Percentiles rank a stretch among this genome's conserved stretches.
Conservation (phyloP, 2,797 vertebrate genomes). For the Chloroceryle inda region DNA sequence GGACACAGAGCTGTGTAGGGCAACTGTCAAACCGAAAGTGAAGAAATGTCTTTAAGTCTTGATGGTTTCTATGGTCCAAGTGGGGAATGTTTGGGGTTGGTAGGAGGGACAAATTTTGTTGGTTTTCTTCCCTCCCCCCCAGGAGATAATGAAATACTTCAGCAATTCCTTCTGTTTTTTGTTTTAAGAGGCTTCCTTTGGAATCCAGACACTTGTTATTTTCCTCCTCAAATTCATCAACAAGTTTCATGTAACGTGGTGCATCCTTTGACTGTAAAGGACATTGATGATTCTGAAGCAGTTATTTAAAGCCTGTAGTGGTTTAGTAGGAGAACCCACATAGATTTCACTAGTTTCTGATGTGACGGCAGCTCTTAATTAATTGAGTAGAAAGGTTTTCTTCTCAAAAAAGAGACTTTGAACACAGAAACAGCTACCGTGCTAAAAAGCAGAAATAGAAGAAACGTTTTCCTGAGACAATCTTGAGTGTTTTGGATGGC, state of each 20-base stretch:
- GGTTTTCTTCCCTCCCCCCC: no score
- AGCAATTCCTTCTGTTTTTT: not conserved
- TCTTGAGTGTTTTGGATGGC: conserved; percentile 41
- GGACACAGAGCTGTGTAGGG: not conserved
- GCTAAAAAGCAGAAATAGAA: conserved; percentile 7
- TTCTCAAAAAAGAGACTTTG: conserved; percentile 29
- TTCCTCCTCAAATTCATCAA: conserved; percentile 26
- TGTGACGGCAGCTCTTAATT: conserved; percentile 62
- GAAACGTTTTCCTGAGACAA: conserved; percentile 27
- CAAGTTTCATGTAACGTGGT: conserved; percentile 6
- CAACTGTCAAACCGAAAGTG: not conserved
- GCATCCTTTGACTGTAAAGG: conserved; percentile 18
- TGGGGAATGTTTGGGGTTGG: not conserved
- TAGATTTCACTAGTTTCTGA: conserved; percentile 49
- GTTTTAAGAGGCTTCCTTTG: not conserved
- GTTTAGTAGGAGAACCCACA: conserved; percentile 41
- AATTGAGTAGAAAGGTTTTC: conserved; percentile 48
- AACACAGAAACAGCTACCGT: conserved; percentile 1
- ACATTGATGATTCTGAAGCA: conserved; percentile 43
- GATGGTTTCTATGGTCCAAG: not conserved
- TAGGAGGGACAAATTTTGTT: not conserved
- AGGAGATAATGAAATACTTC: not conserved
- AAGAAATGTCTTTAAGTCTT: not conserved
- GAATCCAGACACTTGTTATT: not conserved
- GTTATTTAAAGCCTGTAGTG: conserved; percentile 61